A percentile compares a stretch with the other conserved stretches of the same genome.
Evolutionary conservation across 2,113 vertebrate species (phyloP).

Genomic region (Rutilus rutilus): DNA sequence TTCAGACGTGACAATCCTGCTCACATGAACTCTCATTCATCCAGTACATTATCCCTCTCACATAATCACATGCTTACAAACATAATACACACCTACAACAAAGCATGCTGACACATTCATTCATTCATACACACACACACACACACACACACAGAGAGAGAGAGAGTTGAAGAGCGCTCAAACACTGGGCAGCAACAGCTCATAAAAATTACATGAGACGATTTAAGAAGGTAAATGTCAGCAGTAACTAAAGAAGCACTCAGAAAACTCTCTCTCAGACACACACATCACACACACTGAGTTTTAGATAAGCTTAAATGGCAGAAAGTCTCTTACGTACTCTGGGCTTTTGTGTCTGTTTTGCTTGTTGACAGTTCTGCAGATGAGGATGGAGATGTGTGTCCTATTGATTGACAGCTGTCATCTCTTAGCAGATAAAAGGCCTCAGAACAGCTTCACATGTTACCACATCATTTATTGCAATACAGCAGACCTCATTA

Average conservation of each 20-base stretch:
- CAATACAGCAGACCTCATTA: neutral
- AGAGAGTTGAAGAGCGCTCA: slow-evolving; percentile 13
- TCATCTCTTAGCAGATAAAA: slow-evolving; percentile 24
- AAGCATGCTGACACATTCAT: neutral
- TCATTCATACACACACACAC: neutral
- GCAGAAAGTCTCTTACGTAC: slow-evolving; percentile 28
- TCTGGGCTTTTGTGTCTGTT: slow-evolving; percentile 11
- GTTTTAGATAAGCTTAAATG: slow-evolving; percentile 41
- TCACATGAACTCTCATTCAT: neutral
- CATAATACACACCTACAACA: neutral
- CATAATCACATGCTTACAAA: neutral
- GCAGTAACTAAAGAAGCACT: slow-evolving; percentile 27
- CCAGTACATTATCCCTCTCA: neutral
- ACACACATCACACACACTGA: neutral
- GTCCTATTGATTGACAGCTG: slow-evolving; percentile 28
- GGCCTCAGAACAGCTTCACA: neutral
- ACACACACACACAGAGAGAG: neutral
- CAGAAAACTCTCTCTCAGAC: neutral
- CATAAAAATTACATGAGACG: slow-evolving; percentile 55
- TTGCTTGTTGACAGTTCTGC: slow-evolving; percentile 38
- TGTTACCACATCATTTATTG: neutral
- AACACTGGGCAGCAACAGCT: slow-evolving; percentile 45
- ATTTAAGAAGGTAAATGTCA: slow-evolving; percentile 63
- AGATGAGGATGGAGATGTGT: slow-evolving; percentile 33
- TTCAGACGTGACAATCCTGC: neutral